Conservation (phyloP, 2,113 vertebrate species). For the Choloepus hoffmanni region DNA sequence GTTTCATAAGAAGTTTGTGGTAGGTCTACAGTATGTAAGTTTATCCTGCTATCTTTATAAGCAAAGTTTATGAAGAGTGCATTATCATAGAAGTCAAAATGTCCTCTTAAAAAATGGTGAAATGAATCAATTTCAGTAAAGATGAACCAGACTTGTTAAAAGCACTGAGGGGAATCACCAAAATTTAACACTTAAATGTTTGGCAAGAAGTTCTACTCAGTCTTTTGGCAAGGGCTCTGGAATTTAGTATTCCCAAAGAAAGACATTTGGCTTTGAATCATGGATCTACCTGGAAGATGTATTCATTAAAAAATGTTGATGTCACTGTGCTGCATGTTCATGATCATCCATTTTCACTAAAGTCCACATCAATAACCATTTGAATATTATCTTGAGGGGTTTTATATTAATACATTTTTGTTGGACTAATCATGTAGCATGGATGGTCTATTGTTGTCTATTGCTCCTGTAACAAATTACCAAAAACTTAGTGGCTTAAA, state of each 20-base stretch:
- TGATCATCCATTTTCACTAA: not conserved
- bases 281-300: not conserved
- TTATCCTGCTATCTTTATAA: not conserved
- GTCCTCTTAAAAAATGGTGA: conserved; percentile 4
- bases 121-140: conserved; percentile 46
- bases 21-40: not conserved
- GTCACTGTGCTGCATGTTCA: not conserved
- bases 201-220: not conserved
- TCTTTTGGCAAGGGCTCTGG: conserved; percentile 2
- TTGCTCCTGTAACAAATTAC: not conserved
- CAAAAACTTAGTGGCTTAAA: not conserved
- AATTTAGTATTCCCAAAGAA: conserved; percentile 14
- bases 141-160: conserved; percentile 13
- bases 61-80: not conserved
- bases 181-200: conserved; percentile 5
- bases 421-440: not conserved
- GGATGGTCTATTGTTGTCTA: not conserved
- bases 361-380: not conserved
- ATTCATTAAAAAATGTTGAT: conserved; percentile 10
- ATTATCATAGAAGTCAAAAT: not conserved
- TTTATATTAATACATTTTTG: not conserved
- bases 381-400: not conserved
- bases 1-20: not conserved
- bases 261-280: conserved; percentile 30
- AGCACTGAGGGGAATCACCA: not conserved